These are phyloP conservation scores for Asbolus verrucosus DNA, from an alignment of 1,140 invertebrate species.

Conservation along the genomic window DNA sequence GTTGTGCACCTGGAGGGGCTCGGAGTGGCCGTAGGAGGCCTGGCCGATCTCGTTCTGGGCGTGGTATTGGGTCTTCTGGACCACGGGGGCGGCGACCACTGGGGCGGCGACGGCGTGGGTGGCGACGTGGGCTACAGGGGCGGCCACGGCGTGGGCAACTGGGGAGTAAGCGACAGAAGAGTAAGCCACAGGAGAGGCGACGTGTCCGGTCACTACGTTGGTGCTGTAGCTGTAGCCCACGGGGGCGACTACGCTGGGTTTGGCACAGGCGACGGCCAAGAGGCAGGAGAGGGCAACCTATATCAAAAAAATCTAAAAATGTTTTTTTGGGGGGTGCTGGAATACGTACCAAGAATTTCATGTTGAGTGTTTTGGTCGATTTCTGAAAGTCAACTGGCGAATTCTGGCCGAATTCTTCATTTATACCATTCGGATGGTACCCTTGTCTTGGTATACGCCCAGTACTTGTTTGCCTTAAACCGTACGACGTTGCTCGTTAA, in stretches of 20 bases:
- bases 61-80: constrained; percentile 69
- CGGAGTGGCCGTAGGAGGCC: constrained; percentile 69
- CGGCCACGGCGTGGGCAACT: constrained; percentile 60
- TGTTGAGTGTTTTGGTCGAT: constrained; percentile 49
- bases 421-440: constrained; percentile 36
- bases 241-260: constrained; percentile 64
- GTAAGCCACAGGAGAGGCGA: constrained; percentile 60
- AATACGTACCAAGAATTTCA: constrained; percentile 56
- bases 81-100: constrained; percentile 63
- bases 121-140: constrained; percentile 61
- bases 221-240: constrained; percentile 50
- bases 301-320: constrained; percentile 40
- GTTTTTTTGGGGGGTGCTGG: neutral
- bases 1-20: constrained; percentile 68
- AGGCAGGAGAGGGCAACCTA: constrained; percentile 59
- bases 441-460: constrained; percentile 24
- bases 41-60: constrained; percentile 70
- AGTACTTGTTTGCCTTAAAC: constrained; percentile 42
- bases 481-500: neutral
- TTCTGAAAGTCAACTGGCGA: constrained; percentile 39
- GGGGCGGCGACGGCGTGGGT: constrained; percentile 65
- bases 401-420: constrained; percentile 14
- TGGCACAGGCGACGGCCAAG: constrained; percentile 47
- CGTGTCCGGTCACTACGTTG: constrained; percentile 62
- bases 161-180: constrained; percentile 58